Percentiles rank a stretch among this genome's conserved stretches.
phyloP scores from a whole-genome alignment of 2,888 invertebrate genomes.

The Nowickia ferox region DNA sequence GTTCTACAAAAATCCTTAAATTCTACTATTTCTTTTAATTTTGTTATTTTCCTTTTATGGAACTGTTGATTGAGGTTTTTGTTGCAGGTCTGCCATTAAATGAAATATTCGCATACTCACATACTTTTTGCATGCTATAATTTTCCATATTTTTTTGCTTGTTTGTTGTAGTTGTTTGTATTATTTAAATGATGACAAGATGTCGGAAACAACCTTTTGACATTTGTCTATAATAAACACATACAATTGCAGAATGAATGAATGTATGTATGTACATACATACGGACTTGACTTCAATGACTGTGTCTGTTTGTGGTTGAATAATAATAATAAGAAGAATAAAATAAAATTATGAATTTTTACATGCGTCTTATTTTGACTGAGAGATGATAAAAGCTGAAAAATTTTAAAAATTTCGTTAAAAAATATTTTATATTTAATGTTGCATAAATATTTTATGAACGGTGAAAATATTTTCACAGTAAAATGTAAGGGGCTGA shows the following conservation, averaged over 20 bases:
- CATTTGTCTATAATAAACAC: conserved; percentile 49
- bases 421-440: background rate
- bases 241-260: conserved; percentile 31
- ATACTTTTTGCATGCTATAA: conserved; percentile 14
- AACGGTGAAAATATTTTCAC: too few species aligned
- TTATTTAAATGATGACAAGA: conserved; percentile 60
- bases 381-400: background rate
- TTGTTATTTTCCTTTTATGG: conserved; percentile 8
- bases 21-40: background rate
- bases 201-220: conserved; percentile 67
- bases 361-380: background rate
- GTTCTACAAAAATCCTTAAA: conserved; percentile 29
- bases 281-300: conserved; percentile 22
- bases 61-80: conserved; percentile 46
- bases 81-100: conserved; percentile 33
- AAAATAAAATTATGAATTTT: conserved; percentile 15
- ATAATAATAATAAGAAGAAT: background rate
- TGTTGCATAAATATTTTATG: conserved; percentile 2
- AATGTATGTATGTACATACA: too few species aligned
- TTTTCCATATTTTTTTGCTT: conserved; percentile 39
- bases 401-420: background rate
- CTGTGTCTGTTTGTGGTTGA: conserved; percentile 23
- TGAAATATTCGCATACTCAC: conserved; percentile 16
- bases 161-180: conserved; percentile 3
- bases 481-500: too few species aligned